Percentiles rank a stretch among this genome's conserved stretches.
Conservation (phyloP, 2,113 vertebrate genomes). For the Salvator merianae region DNA sequence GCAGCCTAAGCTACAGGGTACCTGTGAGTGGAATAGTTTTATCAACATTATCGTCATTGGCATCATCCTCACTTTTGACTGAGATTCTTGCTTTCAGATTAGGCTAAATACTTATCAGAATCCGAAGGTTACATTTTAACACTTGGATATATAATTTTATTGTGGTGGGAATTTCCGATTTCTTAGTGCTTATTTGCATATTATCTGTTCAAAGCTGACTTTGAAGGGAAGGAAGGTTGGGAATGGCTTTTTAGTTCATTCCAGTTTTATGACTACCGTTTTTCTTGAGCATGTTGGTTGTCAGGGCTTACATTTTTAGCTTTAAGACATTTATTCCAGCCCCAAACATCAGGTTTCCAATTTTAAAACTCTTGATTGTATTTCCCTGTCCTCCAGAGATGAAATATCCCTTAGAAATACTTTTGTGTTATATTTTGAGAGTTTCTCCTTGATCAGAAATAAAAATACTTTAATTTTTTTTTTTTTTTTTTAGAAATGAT, state of each 20-base stretch:
- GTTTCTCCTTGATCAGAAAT: slow-evolving; percentile 3
- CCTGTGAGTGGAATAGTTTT: background rate
- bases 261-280: background rate
- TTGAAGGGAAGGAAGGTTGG: background rate
- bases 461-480: background rate
- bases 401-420: slow-evolving; percentile 1
- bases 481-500: background rate
- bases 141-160: background rate
- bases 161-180: background rate
- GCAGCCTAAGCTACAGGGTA: slow-evolving; percentile 9
- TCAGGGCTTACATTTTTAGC: background rate
- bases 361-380: background rate
- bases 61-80: background rate
- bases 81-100: background rate
- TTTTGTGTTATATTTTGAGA: slow-evolving; percentile 8
- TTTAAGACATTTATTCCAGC: background rate
- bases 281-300: background rate
- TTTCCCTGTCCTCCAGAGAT: background rate
- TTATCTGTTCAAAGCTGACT: background rate
- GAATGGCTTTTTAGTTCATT: background rate
- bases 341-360: background rate
- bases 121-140: background rate
- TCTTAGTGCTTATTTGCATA: background rate
- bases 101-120: background rate
- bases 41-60: no score